Evolutionary conservation across 2,797 vertebrate genomes (phyloP).

Genomic region (Brotula barbata): DNA sequence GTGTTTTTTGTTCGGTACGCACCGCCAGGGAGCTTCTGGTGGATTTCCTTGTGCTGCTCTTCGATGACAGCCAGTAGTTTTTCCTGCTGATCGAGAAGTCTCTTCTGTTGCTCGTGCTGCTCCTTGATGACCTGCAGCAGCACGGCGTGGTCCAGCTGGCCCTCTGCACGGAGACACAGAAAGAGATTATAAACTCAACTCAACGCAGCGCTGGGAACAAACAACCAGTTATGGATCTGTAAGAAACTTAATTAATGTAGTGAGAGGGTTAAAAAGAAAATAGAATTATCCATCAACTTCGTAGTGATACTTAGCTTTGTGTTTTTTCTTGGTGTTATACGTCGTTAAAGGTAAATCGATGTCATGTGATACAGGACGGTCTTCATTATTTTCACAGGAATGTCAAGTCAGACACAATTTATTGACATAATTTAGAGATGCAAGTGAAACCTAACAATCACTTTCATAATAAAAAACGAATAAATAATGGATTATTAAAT

Average conservation of each 20-base stretch:
- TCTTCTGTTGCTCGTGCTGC: constrained; percentile 96
- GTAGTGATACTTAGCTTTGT: too few relatives aligned
- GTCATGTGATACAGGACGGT: too few relatives aligned
- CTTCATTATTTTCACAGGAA: too few relatives aligned
- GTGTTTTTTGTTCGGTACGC: constrained; percentile 5
- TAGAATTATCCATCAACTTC: too few relatives aligned
- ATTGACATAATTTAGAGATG: too few relatives aligned
- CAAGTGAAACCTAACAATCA: too few relatives aligned
- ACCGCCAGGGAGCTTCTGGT: constrained; percentile 87
- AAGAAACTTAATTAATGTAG: constrained; percentile 16
- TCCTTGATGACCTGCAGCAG: constrained; percentile 94
- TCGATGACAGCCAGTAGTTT: constrained; percentile 93
- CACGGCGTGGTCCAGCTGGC: constrained; percentile 87
- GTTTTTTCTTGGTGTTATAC: too few relatives aligned
- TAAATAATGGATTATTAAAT: too few relatives aligned
- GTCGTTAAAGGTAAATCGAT: too few relatives aligned
- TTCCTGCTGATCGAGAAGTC: constrained; percentile 95
- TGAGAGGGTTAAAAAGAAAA: constrained; percentile 14
- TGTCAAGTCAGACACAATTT: too few relatives aligned
- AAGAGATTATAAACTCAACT: constrained; percentile 3
- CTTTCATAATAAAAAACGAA: too few relatives aligned
- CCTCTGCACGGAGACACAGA: constrained; percentile 76
- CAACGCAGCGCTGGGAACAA: neutral
- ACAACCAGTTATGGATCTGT: constrained; percentile 11
- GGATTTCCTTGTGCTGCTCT: constrained; percentile 98